phyloP scores from a whole-genome alignment of 2,888 invertebrate species.

The Tinea pellionella region DNA sequence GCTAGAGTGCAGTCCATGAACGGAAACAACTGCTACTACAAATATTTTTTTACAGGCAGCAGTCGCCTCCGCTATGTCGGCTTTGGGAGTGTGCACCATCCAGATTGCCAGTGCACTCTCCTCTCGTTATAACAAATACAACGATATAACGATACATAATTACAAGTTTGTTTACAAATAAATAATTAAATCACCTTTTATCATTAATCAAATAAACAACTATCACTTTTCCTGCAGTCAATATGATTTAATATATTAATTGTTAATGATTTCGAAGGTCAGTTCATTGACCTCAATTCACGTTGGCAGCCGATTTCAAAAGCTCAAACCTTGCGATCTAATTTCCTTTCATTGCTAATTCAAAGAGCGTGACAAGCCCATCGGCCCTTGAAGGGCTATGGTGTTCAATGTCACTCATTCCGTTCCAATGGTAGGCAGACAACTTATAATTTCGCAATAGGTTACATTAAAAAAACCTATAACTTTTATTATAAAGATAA shows the following conservation, averaged over 20 bases:
- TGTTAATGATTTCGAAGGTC: conserved; percentile 9
- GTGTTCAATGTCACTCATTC: conserved; percentile 19
- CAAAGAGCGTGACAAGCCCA: conserved; percentile 56
- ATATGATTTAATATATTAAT: not conserved
- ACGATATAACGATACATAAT: too few species aligned
- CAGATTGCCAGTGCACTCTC: too few species aligned
- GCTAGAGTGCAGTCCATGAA: too few species aligned
- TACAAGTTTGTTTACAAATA: too few species aligned
- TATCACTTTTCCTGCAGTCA: not conserved
- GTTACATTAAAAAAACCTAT: too few species aligned
- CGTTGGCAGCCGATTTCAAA: conserved; percentile 46
- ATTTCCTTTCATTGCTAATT: conserved; percentile 66
- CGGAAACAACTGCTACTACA: too few species aligned
- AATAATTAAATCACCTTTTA: not conserved
- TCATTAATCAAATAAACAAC: not conserved
- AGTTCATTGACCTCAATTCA: conserved; percentile 11
- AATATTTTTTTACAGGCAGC: too few species aligned
- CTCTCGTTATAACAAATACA: too few species aligned
- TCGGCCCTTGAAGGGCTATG: conserved; percentile 53
- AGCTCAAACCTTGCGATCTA: conserved; percentile 61
- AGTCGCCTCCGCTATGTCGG: too few species aligned
- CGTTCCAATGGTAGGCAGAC: conserved; percentile 18
- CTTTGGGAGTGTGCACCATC: too few species aligned
- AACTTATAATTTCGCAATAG: not conserved
- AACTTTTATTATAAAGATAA: too few species aligned